Evolutionary conservation across 2,888 invertebrate species (phyloP).

Genomic region (Schizaphis graminum): DNA sequence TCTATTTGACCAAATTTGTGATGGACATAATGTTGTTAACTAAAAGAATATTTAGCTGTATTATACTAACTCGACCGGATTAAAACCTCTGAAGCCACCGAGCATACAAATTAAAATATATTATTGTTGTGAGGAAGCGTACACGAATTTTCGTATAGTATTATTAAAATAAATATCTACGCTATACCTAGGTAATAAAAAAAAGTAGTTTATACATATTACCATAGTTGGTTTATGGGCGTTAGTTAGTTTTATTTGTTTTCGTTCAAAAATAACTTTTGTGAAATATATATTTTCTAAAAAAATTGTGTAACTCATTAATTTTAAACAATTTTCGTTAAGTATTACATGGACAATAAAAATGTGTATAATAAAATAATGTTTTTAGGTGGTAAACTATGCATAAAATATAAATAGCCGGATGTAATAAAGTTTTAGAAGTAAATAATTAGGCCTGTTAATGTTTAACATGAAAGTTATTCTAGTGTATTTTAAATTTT

Average conservation of each 20-base stretch:
- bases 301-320: not conserved
- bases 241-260: not conserved
- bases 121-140: not conserved
- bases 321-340: not conserved
- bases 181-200: not conserved
- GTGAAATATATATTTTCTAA: not conserved
- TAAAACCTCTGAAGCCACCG: not conserved
- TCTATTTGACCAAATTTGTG: not conserved
- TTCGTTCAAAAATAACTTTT: not conserved
- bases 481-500: not conserved
- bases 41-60: not conserved
- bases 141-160: not conserved
- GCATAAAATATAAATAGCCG: not conserved
- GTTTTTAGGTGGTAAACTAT: not conserved
- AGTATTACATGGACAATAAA: not conserved
- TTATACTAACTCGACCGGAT: not conserved
- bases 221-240: not conserved
- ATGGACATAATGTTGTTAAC: not conserved
- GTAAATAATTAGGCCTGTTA: not conserved
- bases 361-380: not conserved
- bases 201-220: not conserved
- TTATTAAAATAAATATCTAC: constrained; percentile 2
- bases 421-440: not conserved
- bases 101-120: not conserved
- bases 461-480: not conserved